Conservation (phyloP, 2,888 invertebrate species). For the Megastigmus dorsalis region DNA sequence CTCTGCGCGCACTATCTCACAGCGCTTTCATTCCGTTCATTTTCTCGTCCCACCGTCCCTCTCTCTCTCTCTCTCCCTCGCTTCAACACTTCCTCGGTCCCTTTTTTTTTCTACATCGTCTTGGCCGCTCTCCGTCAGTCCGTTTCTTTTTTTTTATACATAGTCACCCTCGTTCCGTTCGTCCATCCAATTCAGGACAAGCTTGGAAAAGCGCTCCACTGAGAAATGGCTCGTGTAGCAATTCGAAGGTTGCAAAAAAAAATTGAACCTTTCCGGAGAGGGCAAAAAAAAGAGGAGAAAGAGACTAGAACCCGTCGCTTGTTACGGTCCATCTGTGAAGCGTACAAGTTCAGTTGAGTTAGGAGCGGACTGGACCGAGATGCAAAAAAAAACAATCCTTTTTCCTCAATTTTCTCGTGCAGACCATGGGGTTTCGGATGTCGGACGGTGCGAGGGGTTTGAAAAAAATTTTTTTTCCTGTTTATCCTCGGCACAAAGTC, state of each 20-base stretch:
- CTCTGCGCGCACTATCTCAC: constrained; percentile 37
- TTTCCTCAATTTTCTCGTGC: constrained; percentile 40
- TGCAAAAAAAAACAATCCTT: constrained; percentile 52
- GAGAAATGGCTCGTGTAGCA: constrained; percentile 19
- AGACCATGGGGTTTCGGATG: neutral
- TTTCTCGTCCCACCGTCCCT: constrained; percentile 43
- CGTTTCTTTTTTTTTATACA: constrained; percentile 37
- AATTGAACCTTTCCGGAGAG: constrained; percentile 34
- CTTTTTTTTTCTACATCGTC: constrained; percentile 23
- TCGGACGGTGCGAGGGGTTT: neutral
- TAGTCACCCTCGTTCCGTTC: constrained; percentile 6
- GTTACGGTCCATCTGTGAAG: constrained; percentile 38
- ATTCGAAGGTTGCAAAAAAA: constrained; percentile 51
- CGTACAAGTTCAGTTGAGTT: neutral
- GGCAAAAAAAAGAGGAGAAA: neutral
- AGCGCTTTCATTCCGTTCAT: constrained; percentile 51
- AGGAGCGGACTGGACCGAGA: neutral
- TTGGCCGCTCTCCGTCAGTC: neutral
- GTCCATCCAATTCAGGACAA: constrained; percentile 39
- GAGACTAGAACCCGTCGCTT: constrained; percentile 9
- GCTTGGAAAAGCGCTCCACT: constrained; percentile 33
- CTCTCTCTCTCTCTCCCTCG: constrained; percentile 22
- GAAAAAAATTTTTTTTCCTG: constrained; percentile 47
- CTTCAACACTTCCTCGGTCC: constrained; percentile 23
- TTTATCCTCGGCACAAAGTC: constrained; percentile 50